Conservation (phyloP, 2,113 vertebrate species). For the Aegotheles bennettii region DNA sequence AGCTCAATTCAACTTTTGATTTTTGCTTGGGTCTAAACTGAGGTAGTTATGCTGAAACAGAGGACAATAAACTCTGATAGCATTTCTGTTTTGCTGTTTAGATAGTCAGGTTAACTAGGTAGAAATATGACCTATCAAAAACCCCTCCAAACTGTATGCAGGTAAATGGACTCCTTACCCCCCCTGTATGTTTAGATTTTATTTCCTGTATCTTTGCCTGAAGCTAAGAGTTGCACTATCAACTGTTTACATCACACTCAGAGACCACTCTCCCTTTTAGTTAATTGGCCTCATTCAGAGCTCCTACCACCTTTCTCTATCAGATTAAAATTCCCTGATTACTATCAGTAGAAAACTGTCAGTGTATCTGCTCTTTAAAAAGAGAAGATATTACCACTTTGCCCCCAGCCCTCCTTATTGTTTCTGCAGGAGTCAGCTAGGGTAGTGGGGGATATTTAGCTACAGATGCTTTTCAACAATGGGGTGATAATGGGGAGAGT, state of each 20-base stretch:
- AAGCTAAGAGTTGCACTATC: not conserved
- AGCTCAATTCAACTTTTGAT: not conserved
- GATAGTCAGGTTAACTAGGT: not conserved
- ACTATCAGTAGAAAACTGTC: not conserved
- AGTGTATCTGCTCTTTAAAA: not conserved
- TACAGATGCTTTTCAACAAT: not conserved
- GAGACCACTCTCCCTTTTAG: not conserved
- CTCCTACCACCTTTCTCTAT: not conserved
- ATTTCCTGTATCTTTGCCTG: not conserved
- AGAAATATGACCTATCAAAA: not conserved
- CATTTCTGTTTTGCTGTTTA: not conserved
- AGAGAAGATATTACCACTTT: not conserved
- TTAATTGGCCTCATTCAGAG: not conserved
- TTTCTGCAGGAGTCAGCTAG: not conserved
- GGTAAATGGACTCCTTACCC: not conserved
- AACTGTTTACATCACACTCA: not conserved
- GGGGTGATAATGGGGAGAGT: not conserved
- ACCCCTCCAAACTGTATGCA: not conserved
- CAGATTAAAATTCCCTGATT: not conserved
- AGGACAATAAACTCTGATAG: not conserved
- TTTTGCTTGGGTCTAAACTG: not conserved
- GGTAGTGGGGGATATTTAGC: not conserved
- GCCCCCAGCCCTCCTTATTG: fast-evolving
- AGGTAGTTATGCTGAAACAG: not conserved
- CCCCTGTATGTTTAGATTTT: not conserved